A percentile compares a stretch with the other conserved stretches of the same genome.
These are phyloP conservation scores for Lepus europaeus DNA, from an alignment of 2,113 vertebrate species.

Conservation along the genomic window DNA sequence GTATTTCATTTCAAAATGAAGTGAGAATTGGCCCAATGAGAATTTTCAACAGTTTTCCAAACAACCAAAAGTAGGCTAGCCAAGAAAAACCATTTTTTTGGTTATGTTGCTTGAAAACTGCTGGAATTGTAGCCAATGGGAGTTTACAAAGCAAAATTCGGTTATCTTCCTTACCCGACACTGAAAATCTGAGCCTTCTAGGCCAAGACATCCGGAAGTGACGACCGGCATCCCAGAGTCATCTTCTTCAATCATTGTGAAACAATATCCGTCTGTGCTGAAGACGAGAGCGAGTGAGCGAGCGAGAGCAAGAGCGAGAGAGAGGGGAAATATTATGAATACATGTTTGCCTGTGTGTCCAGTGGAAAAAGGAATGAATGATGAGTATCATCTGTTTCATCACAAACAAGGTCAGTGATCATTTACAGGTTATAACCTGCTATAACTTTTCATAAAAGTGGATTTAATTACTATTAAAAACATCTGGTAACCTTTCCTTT, in stretches of 20 bases:
- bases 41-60: conserved; percentile 54
- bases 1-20: conserved; percentile 43
- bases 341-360: neutral
- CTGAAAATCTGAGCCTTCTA: conserved; percentile 96
- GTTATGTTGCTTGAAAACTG: conserved; percentile 30
- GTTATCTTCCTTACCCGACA: conserved; percentile 92
- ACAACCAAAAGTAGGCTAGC: neutral
- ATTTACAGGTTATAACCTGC: neutral
- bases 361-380: neutral
- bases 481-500: neutral
- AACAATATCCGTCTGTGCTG: conserved; percentile 98
- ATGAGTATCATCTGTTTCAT: neutral
- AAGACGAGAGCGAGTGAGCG: conserved; percentile 70
- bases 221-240: conserved; percentile 92
- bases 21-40: neutral
- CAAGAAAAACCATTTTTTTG: neutral
- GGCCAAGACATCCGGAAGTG: conserved; percentile 95
- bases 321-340: neutral
- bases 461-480: neutral
- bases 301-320: neutral
- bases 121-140: neutral
- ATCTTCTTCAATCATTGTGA: conserved; percentile 97
- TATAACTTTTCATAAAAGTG: neutral
- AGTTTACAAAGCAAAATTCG: neutral
- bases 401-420: neutral